Conservation (phyloP, 2,797 vertebrate genomes). For the Pygocentrus nattereri region DNA sequence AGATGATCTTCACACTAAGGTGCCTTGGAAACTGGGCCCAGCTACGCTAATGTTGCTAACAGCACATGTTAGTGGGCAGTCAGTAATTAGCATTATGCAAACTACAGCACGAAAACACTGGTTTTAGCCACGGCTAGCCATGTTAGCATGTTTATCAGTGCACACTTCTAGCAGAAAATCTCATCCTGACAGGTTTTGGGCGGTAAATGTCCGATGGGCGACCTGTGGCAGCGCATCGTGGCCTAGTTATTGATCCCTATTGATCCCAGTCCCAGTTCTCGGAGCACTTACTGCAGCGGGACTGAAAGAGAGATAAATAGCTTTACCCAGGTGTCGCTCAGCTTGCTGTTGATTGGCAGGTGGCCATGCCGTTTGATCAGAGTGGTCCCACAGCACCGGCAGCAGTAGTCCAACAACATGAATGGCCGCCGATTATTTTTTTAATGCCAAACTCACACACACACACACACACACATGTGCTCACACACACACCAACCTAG, state of each 20-base stretch:
- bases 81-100: too few species aligned
- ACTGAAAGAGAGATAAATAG: not conserved
- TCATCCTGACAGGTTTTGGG: too few species aligned
- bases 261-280: not conserved
- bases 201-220: too few species aligned
- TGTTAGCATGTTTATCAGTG: too few species aligned
- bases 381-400: conserved; percentile 78
- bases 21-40: too few species aligned
- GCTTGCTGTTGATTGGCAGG: conserved; percentile 84
- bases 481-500: not conserved
- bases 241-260: not conserved
- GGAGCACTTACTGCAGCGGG: not conserved
- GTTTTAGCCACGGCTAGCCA: too few species aligned
- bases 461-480: not conserved
- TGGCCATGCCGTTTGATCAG: conserved; percentile 80
- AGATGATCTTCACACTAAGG: too few species aligned
- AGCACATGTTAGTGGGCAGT: too few species aligned
- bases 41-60: too few species aligned
- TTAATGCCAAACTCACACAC: not conserved
- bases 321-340: conserved; percentile 89
- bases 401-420: conserved; percentile 84
- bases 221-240: too few species aligned
- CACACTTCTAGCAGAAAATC: too few species aligned
- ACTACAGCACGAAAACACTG: too few species aligned
- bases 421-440: conserved; percentile 64